phyloP scores from a whole-genome alignment of 2,888 invertebrate genomes.

The Coremacera marginata region DNA sequence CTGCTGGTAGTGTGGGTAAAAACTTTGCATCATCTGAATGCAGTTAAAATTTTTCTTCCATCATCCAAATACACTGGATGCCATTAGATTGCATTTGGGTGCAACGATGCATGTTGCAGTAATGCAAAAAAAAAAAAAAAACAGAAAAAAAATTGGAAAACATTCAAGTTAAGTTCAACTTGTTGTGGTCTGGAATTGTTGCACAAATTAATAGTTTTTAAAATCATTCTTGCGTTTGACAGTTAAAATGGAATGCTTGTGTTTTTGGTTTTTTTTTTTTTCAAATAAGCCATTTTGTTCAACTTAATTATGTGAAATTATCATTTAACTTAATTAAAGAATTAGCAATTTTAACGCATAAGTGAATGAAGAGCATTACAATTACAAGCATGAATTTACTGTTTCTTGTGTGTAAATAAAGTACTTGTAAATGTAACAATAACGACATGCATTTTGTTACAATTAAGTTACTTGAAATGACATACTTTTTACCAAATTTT shows the following conservation, averaged over 20 bases:
- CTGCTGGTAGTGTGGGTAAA: neutral
- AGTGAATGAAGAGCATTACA: too few relatives aligned
- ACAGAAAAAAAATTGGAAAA: conserved; percentile 24
- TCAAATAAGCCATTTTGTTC: too few relatives aligned
- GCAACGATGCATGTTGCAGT: conserved; percentile 27
- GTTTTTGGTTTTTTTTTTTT: too few relatives aligned
- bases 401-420: too few relatives aligned
- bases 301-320: neutral
- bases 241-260: neutral
- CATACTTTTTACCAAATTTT: conserved; percentile 14
- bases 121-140: neutral
- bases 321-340: too few relatives aligned
- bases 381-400: too few relatives aligned
- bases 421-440: too few relatives aligned
- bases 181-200: neutral
- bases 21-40: conserved; percentile 8
- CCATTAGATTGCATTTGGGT: conserved; percentile 28
- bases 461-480: too few relatives aligned
- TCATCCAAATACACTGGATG: neutral
- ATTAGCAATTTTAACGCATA: too few relatives aligned
- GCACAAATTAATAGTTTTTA: conserved; percentile 22
- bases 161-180: conserved; percentile 22
- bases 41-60: neutral
- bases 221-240: conserved; percentile 39
- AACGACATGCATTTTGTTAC: too few relatives aligned